phyloP scores from a whole-genome alignment of 2,797 vertebrate genomes.

The Taeniopygia guttata region DNA sequence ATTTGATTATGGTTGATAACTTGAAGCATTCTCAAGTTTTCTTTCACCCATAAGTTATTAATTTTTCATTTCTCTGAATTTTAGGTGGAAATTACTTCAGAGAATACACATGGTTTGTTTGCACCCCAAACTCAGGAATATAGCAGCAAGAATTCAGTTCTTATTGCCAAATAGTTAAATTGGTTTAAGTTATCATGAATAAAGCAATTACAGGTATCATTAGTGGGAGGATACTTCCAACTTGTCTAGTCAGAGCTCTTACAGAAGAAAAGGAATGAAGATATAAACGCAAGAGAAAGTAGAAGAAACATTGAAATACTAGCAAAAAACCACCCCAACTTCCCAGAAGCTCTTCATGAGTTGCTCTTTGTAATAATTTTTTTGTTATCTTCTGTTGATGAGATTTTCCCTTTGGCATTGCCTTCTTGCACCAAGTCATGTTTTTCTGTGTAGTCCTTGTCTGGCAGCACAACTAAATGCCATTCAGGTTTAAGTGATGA shows the following conservation, averaged over 20 bases:
- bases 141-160: not conserved
- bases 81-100: not conserved
- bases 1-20: not conserved
- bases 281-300: not conserved
- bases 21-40: not conserved
- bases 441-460: not conserved
- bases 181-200: not conserved
- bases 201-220: not conserved
- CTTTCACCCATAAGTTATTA: accelerated
- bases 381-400: not conserved
- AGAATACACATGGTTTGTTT: not conserved
- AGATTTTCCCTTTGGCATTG: not conserved
- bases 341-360: not conserved
- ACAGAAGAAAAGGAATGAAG: not conserved
- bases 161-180: not conserved
- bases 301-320: not conserved
- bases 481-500: not conserved
- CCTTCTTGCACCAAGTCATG: not conserved
- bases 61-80: not conserved
- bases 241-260: not conserved
- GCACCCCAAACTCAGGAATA: not conserved
- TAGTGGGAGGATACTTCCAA: not conserved
- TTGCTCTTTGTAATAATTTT: not conserved
- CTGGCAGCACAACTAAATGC: not conserved
- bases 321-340: accelerated